Evolutionary conservation across 2,888 invertebrate species (phyloP), one percentile per base, ranked within the genome.

Genomic region (Ellobium chinense): DNA sequence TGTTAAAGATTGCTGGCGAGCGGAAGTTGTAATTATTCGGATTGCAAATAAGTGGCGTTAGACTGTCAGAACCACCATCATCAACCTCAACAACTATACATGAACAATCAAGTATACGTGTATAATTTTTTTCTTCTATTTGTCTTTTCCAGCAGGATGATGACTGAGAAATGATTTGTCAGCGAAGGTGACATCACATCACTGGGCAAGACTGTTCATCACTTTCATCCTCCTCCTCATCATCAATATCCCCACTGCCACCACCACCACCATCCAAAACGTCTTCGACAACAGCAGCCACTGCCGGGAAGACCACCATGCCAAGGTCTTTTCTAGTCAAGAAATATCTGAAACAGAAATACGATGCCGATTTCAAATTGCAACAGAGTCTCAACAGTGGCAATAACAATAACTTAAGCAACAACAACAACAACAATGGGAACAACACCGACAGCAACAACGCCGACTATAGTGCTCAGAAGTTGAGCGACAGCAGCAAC

Each of bases 261-360:
- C 36, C 76, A 27, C 27, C 77, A 58, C n/a, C n/a, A n/a, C n/a
- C n/a, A n/a, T n/a, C n/a, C n/a, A n/a, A n/a, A n/a, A n/a, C n/a
- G n/a, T n/a, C n/a, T n/a, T n/a, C n/a, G n/a, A 60, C 60, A 31
- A 72, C 72, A 58, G 70, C 70, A 58, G 27, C 72, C 58, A 31
- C 34, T 9, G 3, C 29, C 60, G 24, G 21, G 56, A 60, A 27
- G 24, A 37, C 3, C 72, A 87, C 82, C 31, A 90, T 90, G 89
- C 91, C 91, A n/a, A 84, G 89, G 29, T 91, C 91, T 72, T 91
- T 91, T 75, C 82, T 91, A 14, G 90, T 91, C 27, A 91, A 91
- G 83, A 91, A 91, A 78, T 86, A 82, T n/a, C 82, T 86, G 29
- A 82, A 81, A 58, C 81, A 80, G 58, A 81, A 83, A 31, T 84